Base-by-base conservation (phyloP, 2,888 invertebrate species). In the Geophilus truncorum region DNA sequence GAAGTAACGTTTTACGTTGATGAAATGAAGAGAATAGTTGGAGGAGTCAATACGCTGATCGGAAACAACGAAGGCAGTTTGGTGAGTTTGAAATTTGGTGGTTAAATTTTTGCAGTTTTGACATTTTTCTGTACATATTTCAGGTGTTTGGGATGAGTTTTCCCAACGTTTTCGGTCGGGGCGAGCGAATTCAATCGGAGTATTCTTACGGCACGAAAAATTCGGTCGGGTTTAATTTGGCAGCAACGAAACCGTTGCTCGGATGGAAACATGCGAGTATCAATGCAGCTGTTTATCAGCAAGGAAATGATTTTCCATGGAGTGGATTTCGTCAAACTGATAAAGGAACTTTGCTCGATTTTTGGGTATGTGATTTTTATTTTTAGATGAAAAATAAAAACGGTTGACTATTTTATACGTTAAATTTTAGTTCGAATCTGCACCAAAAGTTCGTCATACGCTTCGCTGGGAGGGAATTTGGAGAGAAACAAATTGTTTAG, bases 51-150 rank as follows among this genome's bases (percentile, higher is more conserved):
- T 85, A 96, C 96, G 0, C 91, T 93, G 83, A 92, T 97, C 82
- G 96, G 95, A 15, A 94, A 96, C 86, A 96, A 97, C 86, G 96
- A 97, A 86, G 97, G 95, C 0, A 93, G 94, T 25, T 86, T 97
- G 34, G 91, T 93, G 25, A 87, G 85, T 78, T 34, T 78, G 28
- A n/a, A 62, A 62, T 6, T 62, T 62, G 23, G 5, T 21, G 23
- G 12, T n/a, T n/a, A n/a, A n/a, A n/a, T n/a, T n/a, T n/a, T n/a
- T n/a, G n/a, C n/a, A n/a, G n/a, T n/a, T n/a, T n/a, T n/a, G n/a
- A n/a, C n/a, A n/a, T n/a, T n/a, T n/a, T n/a, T n/a, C n/a, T n/a
- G n/a, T n/a, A n/a, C n/a, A 12, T 40, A n/a, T 40, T 40, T 5
- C n/a, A 77, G 77, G 77, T 77, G 9, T 77, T 77, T 1, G 77